These are phyloP conservation scores for Eulemur coronatus DNA, from an alignment of 2,797 vertebrate species.

Conservation along the genomic window DNA sequence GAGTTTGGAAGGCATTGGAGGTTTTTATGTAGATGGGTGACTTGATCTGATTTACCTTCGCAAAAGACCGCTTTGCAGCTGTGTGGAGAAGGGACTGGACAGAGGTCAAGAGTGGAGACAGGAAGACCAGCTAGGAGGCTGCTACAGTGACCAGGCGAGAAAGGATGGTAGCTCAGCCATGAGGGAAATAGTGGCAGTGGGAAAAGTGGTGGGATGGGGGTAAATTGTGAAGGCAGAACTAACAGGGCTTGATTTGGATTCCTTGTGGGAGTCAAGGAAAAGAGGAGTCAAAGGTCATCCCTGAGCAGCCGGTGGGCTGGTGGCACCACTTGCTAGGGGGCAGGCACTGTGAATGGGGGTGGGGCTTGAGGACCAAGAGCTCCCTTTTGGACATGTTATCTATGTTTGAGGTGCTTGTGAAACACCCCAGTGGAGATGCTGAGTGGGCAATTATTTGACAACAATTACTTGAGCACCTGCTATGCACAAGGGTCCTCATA, in stretches of 20 bases:
- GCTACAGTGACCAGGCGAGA: background rate
- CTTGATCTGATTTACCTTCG: background rate
- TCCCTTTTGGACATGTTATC: background rate
- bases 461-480: background rate
- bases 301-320: background rate
- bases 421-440: background rate
- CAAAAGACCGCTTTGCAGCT: background rate
- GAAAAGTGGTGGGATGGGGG: background rate
- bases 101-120: background rate
- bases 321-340: background rate
- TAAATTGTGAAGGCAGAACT: background rate
- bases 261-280: background rate
- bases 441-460: background rate
- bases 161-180: too few relatives aligned
- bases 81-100: background rate
- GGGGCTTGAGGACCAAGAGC: background rate
- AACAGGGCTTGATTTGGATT: background rate
- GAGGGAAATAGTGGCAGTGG: background rate
- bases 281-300: background rate
- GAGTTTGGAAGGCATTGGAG: background rate
- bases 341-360: accelerated
- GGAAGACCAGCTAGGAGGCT: background rate
- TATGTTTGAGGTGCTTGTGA: background rate
- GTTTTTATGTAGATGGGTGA: background rate
- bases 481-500: background rate